phyloP scores from a whole-genome alignment of 2,888 invertebrate species.

The Adineta ricciae region DNA sequence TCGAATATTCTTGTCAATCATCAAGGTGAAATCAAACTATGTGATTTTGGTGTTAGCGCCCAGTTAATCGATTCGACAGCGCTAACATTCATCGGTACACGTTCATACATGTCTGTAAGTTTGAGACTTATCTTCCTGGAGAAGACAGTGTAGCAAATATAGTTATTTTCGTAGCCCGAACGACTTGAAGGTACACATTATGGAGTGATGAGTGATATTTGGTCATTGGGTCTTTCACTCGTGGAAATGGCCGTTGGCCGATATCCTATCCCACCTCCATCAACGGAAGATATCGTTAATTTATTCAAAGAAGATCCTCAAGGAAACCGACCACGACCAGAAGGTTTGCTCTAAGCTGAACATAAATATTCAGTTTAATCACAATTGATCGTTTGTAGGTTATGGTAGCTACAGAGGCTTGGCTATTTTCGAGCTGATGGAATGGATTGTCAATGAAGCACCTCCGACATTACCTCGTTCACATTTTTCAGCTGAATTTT shows the following conservation, averaged over 20 bases:
- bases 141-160: background rate
- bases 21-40: constrained; percentile 95
- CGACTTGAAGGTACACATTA: constrained; percentile 93
- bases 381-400: no score
- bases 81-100: constrained; percentile 95
- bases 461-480: constrained; percentile 24
- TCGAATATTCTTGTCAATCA: constrained; percentile 96
- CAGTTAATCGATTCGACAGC: constrained; percentile 99
- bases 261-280: constrained; percentile 96
- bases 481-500: constrained; percentile 29
- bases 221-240: constrained; percentile 89
- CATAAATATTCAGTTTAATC: no score
- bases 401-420: constrained; percentile 14
- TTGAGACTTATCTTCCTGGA: no score
- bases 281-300: constrained; percentile 68
- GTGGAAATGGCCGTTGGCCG: constrained; percentile 98
- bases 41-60: constrained; percentile 97
- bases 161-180: constrained; percentile 65
- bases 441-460: constrained; percentile 29
- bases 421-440: constrained; percentile 32
- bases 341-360: background rate
- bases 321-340: constrained; percentile 35
- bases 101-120: constrained; percentile 98
- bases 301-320: constrained; percentile 61
- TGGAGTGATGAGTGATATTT: constrained; percentile 84